Conservation (phyloP, 1,140 invertebrate genomes). For the Onthophagus taurus region DNA sequence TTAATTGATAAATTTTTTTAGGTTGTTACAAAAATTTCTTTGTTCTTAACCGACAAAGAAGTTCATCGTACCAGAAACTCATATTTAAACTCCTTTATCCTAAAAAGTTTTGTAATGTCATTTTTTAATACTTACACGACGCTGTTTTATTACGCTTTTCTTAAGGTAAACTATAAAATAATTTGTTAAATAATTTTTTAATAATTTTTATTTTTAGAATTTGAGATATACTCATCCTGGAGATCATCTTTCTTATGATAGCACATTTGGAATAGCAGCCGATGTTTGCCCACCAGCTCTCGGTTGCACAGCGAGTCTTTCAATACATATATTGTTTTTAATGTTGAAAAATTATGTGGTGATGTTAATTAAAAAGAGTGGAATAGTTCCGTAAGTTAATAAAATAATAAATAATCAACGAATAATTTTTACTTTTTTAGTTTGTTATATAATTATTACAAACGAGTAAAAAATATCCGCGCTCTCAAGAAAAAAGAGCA, state of each 20-base stretch:
- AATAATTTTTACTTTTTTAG: no score
- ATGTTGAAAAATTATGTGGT: conserved; percentile 17
- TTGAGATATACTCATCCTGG: conserved; percentile 27
- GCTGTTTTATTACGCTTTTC: conserved; percentile 96
- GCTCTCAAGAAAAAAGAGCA: no score
- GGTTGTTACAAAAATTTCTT: conserved; percentile 78
- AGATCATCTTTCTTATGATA: conserved; percentile 12
- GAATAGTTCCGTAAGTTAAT: neutral
- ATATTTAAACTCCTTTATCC: conserved; percentile 89
- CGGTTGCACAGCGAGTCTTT: conserved; percentile 22
- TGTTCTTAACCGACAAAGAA: conserved; percentile 87
- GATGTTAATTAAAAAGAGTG: neutral
- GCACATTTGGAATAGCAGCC: conserved; percentile 10
- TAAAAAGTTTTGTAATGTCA: conserved; percentile 94
- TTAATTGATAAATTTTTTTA: no score
- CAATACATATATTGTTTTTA: conserved; percentile 21
- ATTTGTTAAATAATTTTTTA: conserved; percentile 5
- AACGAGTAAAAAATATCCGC: no score
- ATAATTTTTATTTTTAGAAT: conserved; percentile 14
- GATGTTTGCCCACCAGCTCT: conserved; percentile 22
- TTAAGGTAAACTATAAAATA: conserved; percentile 56
- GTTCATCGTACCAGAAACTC: conserved; percentile 88
- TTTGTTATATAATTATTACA: neutral
- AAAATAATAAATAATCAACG: no score
- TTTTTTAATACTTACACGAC: conserved; percentile 98